phyloP scores from a whole-genome alignment of 2,797 vertebrate genomes.

The Vipera ursinii region DNA sequence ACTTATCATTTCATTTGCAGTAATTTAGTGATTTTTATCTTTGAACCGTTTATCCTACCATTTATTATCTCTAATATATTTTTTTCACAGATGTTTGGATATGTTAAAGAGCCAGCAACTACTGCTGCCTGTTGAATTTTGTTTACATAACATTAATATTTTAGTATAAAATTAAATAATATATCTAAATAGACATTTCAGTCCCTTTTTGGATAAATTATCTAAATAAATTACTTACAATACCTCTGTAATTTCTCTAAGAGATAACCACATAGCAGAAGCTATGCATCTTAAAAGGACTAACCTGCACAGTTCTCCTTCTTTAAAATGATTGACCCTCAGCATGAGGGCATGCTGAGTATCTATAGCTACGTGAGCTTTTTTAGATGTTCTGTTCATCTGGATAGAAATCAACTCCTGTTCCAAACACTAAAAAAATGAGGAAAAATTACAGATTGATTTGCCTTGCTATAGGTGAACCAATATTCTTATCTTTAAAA shows the following conservation, averaged over 20 bases:
- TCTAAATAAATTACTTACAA: neutral
- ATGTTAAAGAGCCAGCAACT: neutral
- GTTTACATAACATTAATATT: neutral
- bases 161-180: neutral
- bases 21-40: neutral
- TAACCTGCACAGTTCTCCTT: slow-evolving; percentile 80
- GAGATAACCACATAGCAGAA: neutral
- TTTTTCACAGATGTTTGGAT: neutral
- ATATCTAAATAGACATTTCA: neutral
- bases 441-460: neutral
- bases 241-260: neutral
- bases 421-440: slow-evolving; percentile 78
- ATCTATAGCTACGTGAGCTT: slow-evolving; percentile 68
- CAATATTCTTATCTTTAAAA: neutral
- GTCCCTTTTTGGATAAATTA: neutral
- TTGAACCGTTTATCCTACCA: neutral
- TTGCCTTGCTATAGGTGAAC: neutral
- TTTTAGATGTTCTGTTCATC: slow-evolving; percentile 48
- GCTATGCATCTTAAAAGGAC: slow-evolving; percentile 29
- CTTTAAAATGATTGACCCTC: slow-evolving; percentile 72
- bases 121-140: neutral
- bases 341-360: slow-evolving; percentile 81
- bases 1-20: neutral
- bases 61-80: neutral
- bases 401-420: slow-evolving; percentile 74